Evolutionary conservation across 2,888 invertebrate species (phyloP).

Genomic region (Parnassius orleans): DNA sequence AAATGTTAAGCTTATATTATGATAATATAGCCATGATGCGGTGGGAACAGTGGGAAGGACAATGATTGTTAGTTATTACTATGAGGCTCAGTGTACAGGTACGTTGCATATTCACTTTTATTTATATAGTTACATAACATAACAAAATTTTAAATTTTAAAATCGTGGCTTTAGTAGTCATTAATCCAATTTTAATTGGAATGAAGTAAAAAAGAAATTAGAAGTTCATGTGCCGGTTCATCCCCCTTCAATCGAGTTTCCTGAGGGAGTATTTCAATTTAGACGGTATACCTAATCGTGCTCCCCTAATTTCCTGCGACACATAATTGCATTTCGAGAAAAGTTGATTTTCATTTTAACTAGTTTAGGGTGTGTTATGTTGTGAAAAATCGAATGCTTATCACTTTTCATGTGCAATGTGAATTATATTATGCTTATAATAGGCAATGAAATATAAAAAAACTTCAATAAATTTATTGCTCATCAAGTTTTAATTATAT

Average conservation of each 20-base stretch:
- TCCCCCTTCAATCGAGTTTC: conserved; percentile 70
- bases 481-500: too few species aligned
- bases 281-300: conserved; percentile 66
- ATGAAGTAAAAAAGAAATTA: conserved; percentile 9
- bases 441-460: too few species aligned
- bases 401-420: too few species aligned
- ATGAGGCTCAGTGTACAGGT: too few species aligned
- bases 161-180: not conserved
- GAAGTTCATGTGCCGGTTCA: not conserved
- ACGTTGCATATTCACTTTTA: too few species aligned
- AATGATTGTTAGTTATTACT: too few species aligned
- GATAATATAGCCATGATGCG: too few species aligned
- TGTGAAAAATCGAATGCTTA: not conserved
- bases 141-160: not conserved
- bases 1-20: too few species aligned
- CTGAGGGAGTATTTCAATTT: conserved; percentile 70
- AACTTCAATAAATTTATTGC: too few species aligned
- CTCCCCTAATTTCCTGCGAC: conserved; percentile 35
- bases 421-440: too few species aligned
- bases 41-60: too few species aligned
- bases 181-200: not conserved
- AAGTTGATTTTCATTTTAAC: conserved; percentile 9
- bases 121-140: too few species aligned
- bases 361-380: conserved; percentile 1
- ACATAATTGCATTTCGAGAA: conserved; percentile 22